Percentiles rank a stretch among this genome's conserved stretches.
phyloP scores from a whole-genome alignment of 2,113 vertebrate genomes.

The Gasterosteus nipponicus region DNA sequence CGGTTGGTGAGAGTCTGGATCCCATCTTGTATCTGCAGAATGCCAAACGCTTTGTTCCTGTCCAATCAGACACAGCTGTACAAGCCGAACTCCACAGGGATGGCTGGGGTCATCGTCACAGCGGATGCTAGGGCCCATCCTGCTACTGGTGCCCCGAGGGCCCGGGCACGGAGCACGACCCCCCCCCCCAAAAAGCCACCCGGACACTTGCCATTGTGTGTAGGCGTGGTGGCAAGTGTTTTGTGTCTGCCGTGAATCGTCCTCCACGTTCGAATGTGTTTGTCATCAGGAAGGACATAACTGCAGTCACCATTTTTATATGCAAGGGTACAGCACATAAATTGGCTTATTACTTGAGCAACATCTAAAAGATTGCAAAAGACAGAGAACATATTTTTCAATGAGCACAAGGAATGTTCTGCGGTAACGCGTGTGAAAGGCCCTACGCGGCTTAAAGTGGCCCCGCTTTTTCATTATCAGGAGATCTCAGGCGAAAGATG shows the following conservation, averaged over 20 bases:
- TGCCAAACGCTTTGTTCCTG: constrained; percentile 73
- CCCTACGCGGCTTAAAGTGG: constrained; percentile 19
- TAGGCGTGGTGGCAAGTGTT: constrained; percentile 30
- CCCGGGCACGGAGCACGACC: constrained; percentile 71
- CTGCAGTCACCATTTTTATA: not conserved
- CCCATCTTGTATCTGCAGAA: constrained; percentile 49
- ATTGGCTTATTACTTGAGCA: not conserved
- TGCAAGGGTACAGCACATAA: not conserved
- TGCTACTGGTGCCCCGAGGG: constrained; percentile 80
- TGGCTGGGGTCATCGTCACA: constrained; percentile 76
- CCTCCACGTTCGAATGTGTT: not conserved
- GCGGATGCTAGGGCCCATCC: constrained; percentile 76
- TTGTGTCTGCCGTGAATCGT: constrained; percentile 32
- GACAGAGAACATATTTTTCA: not conserved
- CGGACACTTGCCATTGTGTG: constrained; percentile 70
- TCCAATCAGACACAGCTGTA: constrained; percentile 78
- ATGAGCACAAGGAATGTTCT: not conserved
- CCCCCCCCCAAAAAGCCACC: constrained; percentile 70
- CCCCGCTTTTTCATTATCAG: constrained; percentile 18
- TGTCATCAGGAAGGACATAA: not conserved
- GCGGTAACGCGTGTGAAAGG: not conserved
- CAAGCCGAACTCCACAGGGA: constrained; percentile 75
- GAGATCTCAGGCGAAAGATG: constrained; percentile 39
- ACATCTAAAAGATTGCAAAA: not conserved
- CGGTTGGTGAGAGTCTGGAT: constrained; percentile 6